Evolutionary conservation across 2,113 vertebrate genomes (phyloP), one percentile per base, ranked within the genome.

Genomic region (Triplophysa tibetana): DNA sequence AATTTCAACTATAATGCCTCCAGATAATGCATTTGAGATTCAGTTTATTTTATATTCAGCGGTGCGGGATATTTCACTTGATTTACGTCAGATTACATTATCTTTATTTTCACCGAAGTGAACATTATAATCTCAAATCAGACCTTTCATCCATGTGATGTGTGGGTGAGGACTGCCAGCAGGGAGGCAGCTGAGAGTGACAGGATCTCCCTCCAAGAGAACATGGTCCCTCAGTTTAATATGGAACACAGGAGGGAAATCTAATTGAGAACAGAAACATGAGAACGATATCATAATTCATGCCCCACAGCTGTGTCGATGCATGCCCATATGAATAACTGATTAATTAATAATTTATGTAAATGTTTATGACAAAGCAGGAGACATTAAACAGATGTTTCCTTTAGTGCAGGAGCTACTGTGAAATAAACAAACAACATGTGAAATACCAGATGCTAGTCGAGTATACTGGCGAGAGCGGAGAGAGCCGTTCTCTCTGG

Each of bases 221-320:
- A 98, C 94, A 81, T 97, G 96, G 90, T 99, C 97, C 92, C 96
- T 96, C 87, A 99, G 90, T 80, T 99, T 98, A 86, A 99, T 98
- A 87, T 98, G 97, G 91, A 99, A 99, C 80, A 98, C 88, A 1
- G 98, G 97, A 78, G 95, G 94, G 56, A 98, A 99, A 87, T 99
- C 98, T 99, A 87, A n/a, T 65, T 77, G 24, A 79, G 19, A 69
- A 72, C 52, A 19, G 8, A 33, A 7, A 38, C 48, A 67, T 29
- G 48, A 83, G 41, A 72, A 63, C 80, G 2, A 84, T 17, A 83
- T 56, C 2, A 48, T 0, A 63, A 13, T 23, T 67, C 8, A 75
- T 58, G 19, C 13, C 29, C 60, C 41, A 66, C 38, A 21, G 43
- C 48, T 17, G 12, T 65, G 61, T 33, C 12, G 41, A 62, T 26